Base-by-base conservation (phyloP, 2,113 vertebrate species). In the Tautogolabrus adspersus region DNA sequence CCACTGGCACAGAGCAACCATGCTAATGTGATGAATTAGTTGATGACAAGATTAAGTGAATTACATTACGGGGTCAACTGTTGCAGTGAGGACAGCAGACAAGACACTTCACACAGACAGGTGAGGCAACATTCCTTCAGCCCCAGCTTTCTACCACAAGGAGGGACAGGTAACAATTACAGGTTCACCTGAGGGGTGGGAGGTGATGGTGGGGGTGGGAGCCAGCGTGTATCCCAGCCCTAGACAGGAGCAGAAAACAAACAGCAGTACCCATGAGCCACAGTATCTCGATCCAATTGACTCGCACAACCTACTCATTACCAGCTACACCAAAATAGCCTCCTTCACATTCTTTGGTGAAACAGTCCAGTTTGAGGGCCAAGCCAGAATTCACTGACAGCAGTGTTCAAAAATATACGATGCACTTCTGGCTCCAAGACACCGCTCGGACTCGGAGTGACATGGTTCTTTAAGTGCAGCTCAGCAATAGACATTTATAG, bases 251-350 rank as follows among this genome's bases (percentile, higher is more conserved):
- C 38, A 13, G 21, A 57, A 49, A 46, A 66, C 34, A 70, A 61
- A 66, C 34, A 11, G 68, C 19, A 49, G 77, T 8, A 26, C 59
- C 66, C 55, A 26, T 51, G 49, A 84, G 73, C 81, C 40, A 6
- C 57, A 54, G 64, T 52, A 76, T 23, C 69, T 72, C 18, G 30
- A 75, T 81, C 59, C 74, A 57, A 72, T 51, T 30, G 63, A 83
- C 30, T 34, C 30, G 77, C 55, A 73, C 81, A 81, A 83, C 69
- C 81, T 66, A 75, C 72, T 86, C 63, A 86, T 84, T 87, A 83
- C 81, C 64, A 52, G 68, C 77, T 72, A 26, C 52, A 86, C 75
- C 57, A 64, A 75, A 87, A 90, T 87, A 85, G 81, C 79, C 76
- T 67, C 52, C 59, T 63, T 80, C 42, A 47, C 70, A 88, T 87